Evolutionary conservation across 2,888 invertebrate species (phyloP).

Genomic region (Anagyrus pseudococci): DNA sequence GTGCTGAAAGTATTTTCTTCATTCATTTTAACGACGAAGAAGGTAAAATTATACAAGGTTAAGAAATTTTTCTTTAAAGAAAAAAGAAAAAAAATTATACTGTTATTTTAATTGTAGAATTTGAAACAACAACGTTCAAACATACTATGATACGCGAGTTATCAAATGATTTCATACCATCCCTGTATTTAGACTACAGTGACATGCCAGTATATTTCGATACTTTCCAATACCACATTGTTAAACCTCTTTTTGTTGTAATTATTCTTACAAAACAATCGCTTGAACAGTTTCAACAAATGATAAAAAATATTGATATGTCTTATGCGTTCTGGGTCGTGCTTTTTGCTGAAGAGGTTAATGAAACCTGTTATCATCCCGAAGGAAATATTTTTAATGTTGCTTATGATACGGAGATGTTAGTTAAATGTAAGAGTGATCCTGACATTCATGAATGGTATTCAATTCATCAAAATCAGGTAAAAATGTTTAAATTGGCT

Average conservation of each 20-base stretch:
- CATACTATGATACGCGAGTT: not conserved
- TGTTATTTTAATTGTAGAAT: not conserved
- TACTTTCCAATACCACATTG: slow-evolving; percentile 3
- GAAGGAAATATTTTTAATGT: slow-evolving; percentile 40
- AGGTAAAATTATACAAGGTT: no score
- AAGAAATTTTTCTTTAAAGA: no score
- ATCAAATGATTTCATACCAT: not conserved
- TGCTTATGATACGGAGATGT: slow-evolving; percentile 44
- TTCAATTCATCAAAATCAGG: slow-evolving; percentile 1
- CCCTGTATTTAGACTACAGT: slow-evolving; percentile 37
- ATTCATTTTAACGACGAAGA: no score
- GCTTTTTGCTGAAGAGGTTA: slow-evolving; percentile 39
- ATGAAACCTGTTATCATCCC: slow-evolving; percentile 35
- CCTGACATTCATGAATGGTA: slow-evolving; percentile 45
- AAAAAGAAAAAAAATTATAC: no score
- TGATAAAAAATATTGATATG: slow-evolving; percentile 34
- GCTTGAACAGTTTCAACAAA: slow-evolving; percentile 39
- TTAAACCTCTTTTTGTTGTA: slow-evolving; percentile 45
- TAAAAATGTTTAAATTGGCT: slow-evolving; percentile 16
- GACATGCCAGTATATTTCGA: not conserved
- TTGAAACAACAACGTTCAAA: not conserved
- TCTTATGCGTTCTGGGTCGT: slow-evolving; percentile 48
- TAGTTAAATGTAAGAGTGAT: slow-evolving; percentile 41
- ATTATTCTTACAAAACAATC: slow-evolving; percentile 37
- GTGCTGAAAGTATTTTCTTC: no score